Evolutionary conservation across 2,113 vertebrate genomes (phyloP), one percentile per base, ranked within the genome.

Genomic region (Leiothrix lutea): DNA sequence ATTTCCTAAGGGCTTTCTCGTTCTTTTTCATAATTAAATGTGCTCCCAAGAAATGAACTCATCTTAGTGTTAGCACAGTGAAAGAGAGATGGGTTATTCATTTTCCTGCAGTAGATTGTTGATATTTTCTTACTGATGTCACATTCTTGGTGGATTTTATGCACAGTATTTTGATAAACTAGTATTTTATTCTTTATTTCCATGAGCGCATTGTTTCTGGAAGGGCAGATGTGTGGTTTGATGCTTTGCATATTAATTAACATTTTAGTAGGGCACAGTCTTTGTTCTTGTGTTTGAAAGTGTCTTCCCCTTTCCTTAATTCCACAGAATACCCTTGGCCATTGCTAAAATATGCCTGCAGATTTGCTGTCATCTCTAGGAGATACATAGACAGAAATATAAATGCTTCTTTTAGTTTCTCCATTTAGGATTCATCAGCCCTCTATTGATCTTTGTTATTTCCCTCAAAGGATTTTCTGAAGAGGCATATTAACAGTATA

Each of bases 381-480:
- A 97, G 94, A 75, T 89, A 67, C 92, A 64, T 48, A 81, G 82
- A 84, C 69, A 94, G 90, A 96, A 92, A 96, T 95, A 97, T 94
- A 97, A 96, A 97, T 96, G 97, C 92, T 94, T 95, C 62, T 97
- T 96, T 97, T 95, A 95, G 88, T 97, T 98, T 96, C 90, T 91
- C 78, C 93, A 92, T 95, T 97, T 96, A 92, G 74, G 94, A 84
- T 94, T 95, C 88, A 85, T 95, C 90, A 96, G 54, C 60, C 21
- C 58, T 95, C 60, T 94, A 95, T 95, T 97, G 95, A 97, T 97
- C 89, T 94, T 82, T 75, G 74, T 81, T 95, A 96, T 89, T 97
- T 94, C 78, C 80, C 96, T 97, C 95, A 84, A 94, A 97, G 95
- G 93, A 85, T 78, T 96, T 95, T 85, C 85, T 90, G 80, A 82